Conservation (phyloP, 2,113 vertebrate species). For the Daboia siamensis region DNA sequence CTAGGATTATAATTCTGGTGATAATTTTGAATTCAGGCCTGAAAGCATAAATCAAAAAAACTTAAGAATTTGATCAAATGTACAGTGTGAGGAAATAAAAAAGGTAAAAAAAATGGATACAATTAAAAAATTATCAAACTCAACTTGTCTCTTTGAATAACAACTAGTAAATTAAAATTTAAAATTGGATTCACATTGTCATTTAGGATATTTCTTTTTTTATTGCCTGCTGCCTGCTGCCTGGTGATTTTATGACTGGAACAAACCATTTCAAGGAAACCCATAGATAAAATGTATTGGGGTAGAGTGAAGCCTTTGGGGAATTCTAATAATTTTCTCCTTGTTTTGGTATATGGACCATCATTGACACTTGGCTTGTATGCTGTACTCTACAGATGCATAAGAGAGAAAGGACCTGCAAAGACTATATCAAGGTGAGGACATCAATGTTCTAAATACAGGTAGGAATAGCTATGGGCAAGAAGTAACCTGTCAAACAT, state of each 20-base stretch:
- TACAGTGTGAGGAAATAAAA: background rate
- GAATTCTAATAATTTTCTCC: background rate
- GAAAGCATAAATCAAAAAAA: background rate
- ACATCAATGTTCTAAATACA: background rate
- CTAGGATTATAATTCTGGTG: background rate
- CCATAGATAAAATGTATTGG: background rate
- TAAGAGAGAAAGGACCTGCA: constrained; percentile 88
- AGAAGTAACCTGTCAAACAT: background rate
- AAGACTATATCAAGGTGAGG: constrained; percentile 90
- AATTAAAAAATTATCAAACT: background rate
- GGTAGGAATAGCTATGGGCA: background rate
- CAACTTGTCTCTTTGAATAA: background rate
- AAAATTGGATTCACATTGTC: background rate
- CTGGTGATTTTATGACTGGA: background rate
- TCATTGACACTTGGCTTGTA: background rate
- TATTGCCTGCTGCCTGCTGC: background rate
- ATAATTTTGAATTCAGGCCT: background rate
- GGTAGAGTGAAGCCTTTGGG: background rate
- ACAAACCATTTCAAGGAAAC: background rate
- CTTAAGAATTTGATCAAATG: background rate
- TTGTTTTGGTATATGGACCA: background rate
- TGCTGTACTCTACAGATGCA: constrained; percentile 76
- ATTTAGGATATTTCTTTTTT: background rate
- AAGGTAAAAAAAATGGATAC: background rate
- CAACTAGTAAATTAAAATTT: background rate